A percentile compares a stretch with the other conserved stretches of the same genome.
These are phyloP conservation scores for Pseudanteris insignis DNA, from an alignment of 2,888 invertebrate species.

Conservation along the genomic window DNA sequence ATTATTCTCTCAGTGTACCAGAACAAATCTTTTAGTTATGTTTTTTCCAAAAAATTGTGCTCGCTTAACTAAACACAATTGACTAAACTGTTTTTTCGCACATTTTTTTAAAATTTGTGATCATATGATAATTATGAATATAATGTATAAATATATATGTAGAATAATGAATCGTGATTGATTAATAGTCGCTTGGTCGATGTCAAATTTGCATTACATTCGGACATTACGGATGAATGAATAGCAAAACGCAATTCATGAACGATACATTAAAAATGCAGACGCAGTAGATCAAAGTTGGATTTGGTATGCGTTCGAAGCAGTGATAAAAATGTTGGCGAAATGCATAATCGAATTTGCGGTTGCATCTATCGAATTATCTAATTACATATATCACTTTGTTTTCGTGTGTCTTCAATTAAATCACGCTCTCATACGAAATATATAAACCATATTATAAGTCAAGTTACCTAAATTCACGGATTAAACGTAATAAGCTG, in stretches of 20 bases:
- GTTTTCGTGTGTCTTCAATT: slow-evolving; percentile 37
- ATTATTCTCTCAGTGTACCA: too few species aligned
- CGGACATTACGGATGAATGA: slow-evolving; percentile 34
- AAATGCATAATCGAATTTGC: slow-evolving; percentile 36
- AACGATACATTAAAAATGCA: slow-evolving; percentile 39
- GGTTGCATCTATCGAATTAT: slow-evolving; percentile 38
- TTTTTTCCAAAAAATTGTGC: too few species aligned
- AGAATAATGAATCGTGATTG: slow-evolving; percentile 33
- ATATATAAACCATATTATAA: slow-evolving; percentile 25
- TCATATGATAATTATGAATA: too few species aligned
- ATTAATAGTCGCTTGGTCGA: slow-evolving; percentile 36
- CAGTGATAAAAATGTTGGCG: slow-evolving; percentile 36
- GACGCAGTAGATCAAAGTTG: slow-evolving; percentile 39
- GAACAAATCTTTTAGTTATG: too few species aligned
- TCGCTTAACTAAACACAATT: too few species aligned
- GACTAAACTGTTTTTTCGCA: too few species aligned
- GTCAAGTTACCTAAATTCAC: slow-evolving; percentile 24
- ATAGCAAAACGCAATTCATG: slow-evolving; percentile 27
- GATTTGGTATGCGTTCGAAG: slow-evolving; percentile 30
- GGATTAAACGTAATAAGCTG: slow-evolving; percentile 11
- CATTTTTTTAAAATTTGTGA: too few species aligned
- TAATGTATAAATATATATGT: slow-evolving; percentile 31
- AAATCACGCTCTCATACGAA: too few species aligned
- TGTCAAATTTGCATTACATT: slow-evolving; percentile 33
- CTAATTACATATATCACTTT: slow-evolving; percentile 41